These are phyloP conservation scores for Drosophila kuntzei DNA, from an alignment of 2,888 invertebrate species.

Conservation along the genomic window DNA sequence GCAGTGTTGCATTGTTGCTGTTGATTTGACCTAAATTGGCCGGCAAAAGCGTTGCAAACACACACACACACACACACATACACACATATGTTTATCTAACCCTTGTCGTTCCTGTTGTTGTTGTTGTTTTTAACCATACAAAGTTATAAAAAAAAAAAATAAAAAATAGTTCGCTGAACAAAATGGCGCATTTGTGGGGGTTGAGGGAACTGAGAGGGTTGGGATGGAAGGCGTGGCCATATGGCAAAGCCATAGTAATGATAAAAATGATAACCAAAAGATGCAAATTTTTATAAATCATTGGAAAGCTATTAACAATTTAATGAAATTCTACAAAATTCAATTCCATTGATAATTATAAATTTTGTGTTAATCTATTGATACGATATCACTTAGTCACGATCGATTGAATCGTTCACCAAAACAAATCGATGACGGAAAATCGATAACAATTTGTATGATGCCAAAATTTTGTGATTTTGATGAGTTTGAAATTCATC, in stretches of 20 bases:
- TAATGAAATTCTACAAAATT: not conserved
- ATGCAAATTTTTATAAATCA: not conserved
- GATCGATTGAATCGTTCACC: not conserved
- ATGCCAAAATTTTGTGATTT: too few species aligned
- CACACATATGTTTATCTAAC: conserved; percentile 17
- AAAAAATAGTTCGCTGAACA: conserved; percentile 23
- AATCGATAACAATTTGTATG: too few species aligned
- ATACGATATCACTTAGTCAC: not conserved
- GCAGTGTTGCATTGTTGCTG: conserved; percentile 40
- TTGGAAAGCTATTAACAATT: too few species aligned
- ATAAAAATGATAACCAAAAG: not conserved
- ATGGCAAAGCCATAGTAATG: conserved; percentile 13
- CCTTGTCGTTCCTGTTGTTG: conserved; percentile 1
- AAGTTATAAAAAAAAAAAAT: not conserved
- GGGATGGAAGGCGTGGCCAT: conserved; percentile 4
- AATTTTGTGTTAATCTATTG: not conserved
- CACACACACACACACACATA: not conserved
- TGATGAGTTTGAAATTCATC: too few species aligned
- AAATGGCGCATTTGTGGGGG: conserved; percentile 8
- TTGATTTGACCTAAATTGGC: conserved; percentile 65
- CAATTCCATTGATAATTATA: not conserved
- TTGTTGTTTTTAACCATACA: not conserved
- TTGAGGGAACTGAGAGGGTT: not conserved
- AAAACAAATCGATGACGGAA: too few species aligned
- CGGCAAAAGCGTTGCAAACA: conserved; percentile 30